Evolutionary conservation across 2,113 vertebrate genomes (phyloP).

Genomic region (Hassar affinis): DNA sequence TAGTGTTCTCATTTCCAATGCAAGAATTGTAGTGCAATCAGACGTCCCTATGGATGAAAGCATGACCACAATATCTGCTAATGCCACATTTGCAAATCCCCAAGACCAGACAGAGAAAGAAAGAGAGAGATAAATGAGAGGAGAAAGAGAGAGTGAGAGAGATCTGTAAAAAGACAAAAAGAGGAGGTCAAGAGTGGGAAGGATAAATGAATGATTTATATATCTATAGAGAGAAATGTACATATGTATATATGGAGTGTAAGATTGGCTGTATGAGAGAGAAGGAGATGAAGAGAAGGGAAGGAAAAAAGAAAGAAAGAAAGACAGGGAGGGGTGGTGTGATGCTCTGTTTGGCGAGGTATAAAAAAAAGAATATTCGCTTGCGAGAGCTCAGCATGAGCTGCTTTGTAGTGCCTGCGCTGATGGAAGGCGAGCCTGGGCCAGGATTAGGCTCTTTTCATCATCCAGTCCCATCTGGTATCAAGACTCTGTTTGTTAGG

Average conservation of each 20-base stretch:
- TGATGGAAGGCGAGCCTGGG: constrained; percentile 94
- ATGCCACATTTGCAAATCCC: constrained; percentile 99
- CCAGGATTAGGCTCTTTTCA: constrained; percentile 98
- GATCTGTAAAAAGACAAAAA: neutral
- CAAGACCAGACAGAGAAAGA: constrained; percentile 68
- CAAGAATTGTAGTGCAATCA: constrained; percentile 91
- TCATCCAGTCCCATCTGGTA: constrained; percentile 99
- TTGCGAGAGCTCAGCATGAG: constrained; percentile 81
- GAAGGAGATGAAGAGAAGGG: neutral
- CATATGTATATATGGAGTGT: neutral
- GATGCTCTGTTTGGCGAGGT: constrained; percentile 75
- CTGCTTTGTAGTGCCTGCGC: constrained; percentile 87
- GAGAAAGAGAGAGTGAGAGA: constrained; percentile 74
- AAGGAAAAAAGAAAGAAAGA: neutral
- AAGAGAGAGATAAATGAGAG: constrained; percentile 63
- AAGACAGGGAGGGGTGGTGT: constrained; percentile 52
- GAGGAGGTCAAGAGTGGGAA: constrained; percentile 53
- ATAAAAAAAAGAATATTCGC: constrained; percentile 77
- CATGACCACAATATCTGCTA: constrained; percentile 90
- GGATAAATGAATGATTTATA: neutral
- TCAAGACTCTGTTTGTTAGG: constrained; percentile 96
- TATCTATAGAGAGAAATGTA: neutral
- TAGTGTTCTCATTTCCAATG: constrained; percentile 90
- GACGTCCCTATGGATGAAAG: constrained; percentile 89
- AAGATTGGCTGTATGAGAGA: constrained; percentile 64